Evolutionary conservation across 1,140 invertebrate genomes (phyloP), one percentile per base, ranked within the genome.

Genomic region (Andrena cerasifolii): DNA sequence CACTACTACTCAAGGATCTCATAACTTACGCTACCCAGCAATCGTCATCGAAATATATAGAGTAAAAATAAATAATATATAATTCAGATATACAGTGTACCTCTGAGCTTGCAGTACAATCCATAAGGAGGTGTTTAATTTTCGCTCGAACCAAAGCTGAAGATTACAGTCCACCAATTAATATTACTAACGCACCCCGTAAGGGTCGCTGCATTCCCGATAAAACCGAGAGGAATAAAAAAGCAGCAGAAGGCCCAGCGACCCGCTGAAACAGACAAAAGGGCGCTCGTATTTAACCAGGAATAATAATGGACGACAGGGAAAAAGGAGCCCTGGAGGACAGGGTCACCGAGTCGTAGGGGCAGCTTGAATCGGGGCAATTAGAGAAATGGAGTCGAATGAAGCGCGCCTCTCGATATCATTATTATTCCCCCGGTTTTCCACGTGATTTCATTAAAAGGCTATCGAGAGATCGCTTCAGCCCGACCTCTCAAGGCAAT

Each of bases 371-470:
- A 61, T 72, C 54, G 43, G 14, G 56, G 54, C 68, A 72, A 72
- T 72, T 72, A 72, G 68, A 72, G 68, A 49, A 49, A 72, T 59
- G 68, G 28, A 72, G 68, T 49, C 56, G 56, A 72, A 61, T 49
- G 56, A 61, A 72, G 47, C 54, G 65, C 31, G 56, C 24, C 54
- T 5, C 58, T 61, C 68, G 56, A 61, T 72, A 72, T 72, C 56
- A 49, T 61, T 61, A 61, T 72, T 31, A 72, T 61, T 72, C 54
- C 56, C 68, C n/a, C n/a, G n/a, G 56, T 72, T 72, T 40, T 59
- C 68, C 68, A 59, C 18, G 68, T 59, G 68, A 71, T 71, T 71
- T 71, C 54, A 59, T 71, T 72, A 72, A 72, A 61, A 61, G 68
- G 54, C 68, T 61, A 61, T 49, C 40, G 40, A 33, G 40, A 24